phyloP scores from a whole-genome alignment of 2,888 invertebrate species.

The Pemphredon lugubris region DNA sequence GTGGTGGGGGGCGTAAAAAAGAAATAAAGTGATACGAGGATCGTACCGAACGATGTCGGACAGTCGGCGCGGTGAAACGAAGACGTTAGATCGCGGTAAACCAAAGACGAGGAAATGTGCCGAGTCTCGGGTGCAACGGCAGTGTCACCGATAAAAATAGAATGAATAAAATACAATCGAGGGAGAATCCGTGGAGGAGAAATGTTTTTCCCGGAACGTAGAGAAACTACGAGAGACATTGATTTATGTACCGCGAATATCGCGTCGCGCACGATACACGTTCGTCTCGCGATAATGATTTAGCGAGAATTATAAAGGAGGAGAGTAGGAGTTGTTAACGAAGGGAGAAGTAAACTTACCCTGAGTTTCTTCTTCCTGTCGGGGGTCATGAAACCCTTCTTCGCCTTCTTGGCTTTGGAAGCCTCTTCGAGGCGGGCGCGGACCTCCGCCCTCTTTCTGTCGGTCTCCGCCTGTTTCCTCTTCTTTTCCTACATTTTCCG shows the following conservation, averaged over 20 bases:
- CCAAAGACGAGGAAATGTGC: not conserved
- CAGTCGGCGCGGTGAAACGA: not conserved
- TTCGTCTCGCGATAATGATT: not conserved
- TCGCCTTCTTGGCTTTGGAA: conserved; percentile 98
- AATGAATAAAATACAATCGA: too few relatives aligned
- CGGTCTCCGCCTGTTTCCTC: conserved; percentile 98
- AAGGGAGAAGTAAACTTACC: conserved; percentile 84
- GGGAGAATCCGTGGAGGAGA: too few relatives aligned
- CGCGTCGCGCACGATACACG: too few relatives aligned
- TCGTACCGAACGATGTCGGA: conserved; percentile 8
- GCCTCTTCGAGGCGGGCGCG: conserved; percentile 99
- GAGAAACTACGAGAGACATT: too few relatives aligned
- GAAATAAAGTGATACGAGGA: conserved; percentile 11
- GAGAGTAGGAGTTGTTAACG: not conserved
- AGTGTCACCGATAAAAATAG: too few relatives aligned
- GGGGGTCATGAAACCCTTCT: conserved; percentile 99
- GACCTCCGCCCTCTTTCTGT: conserved; percentile 99
- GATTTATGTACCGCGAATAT: too few relatives aligned
- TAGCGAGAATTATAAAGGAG: not conserved
- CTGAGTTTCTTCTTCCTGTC: conserved; percentile 99
- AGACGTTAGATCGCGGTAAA: conserved; percentile 13
- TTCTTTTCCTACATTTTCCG: conserved; percentile 91
- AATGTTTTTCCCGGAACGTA: too few relatives aligned
- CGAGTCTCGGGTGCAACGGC: too few relatives aligned
- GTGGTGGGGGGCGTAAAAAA: not conserved